phyloP scores from a whole-genome alignment of 2,113 vertebrate species.

The Thermophis baileyi region DNA sequence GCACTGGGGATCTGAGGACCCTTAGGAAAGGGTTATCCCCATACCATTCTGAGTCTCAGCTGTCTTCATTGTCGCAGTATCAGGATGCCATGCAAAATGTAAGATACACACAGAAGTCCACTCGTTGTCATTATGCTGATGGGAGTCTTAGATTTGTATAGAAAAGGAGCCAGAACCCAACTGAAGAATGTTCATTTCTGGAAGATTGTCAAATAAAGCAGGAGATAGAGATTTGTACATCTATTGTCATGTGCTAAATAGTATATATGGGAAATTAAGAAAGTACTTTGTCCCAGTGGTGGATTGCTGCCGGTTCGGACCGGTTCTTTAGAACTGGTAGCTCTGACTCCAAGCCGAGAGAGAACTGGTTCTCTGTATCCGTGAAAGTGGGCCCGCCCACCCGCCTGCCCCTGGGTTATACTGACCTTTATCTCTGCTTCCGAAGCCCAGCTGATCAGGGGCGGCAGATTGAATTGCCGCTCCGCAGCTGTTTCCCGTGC shows the following conservation, averaged over 20 bases:
- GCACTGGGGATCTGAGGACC: constrained; percentile 82
- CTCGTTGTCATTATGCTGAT: rapidly evolving
- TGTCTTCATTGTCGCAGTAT: constrained; percentile 84
- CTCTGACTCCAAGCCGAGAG: no score
- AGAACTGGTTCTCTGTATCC: no score
- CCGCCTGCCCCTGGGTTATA: no score
- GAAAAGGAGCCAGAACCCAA: background rate
- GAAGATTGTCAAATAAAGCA: background rate
- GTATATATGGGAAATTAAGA: background rate
- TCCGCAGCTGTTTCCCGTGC: no score
- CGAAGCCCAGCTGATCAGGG: no score
- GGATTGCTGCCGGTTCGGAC: no score
- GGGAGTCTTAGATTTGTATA: rapidly evolving
- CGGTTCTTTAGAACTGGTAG: no score
- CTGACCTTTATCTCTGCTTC: no score
- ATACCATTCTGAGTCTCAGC: constrained; percentile 93
- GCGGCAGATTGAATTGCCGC: no score
- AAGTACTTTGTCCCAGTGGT: background rate
- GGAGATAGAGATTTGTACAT: background rate
- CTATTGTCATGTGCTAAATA: background rate
- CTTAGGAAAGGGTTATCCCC: constrained; percentile 89
- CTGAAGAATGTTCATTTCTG: background rate
- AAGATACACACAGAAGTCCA: constrained; percentile 49
- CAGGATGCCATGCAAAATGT: constrained; percentile 88
- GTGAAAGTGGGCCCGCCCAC: no score